Evolutionary conservation across 2,113 vertebrate species (phyloP).

Genomic region (Pedetes capensis): DNA sequence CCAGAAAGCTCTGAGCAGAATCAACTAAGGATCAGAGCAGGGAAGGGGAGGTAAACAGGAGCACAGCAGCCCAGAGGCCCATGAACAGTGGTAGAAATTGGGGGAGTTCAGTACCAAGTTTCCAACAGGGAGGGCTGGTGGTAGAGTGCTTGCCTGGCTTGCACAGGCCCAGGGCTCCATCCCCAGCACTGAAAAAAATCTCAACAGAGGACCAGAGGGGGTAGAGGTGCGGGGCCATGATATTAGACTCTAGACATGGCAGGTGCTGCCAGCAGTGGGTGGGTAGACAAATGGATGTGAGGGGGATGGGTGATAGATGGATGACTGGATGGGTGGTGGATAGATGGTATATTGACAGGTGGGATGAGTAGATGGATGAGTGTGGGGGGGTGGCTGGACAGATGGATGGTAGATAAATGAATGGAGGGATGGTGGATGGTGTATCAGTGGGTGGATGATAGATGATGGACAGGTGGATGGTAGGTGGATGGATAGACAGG

Average conservation of each 20-base stretch:
- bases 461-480: neutral
- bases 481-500: neutral
- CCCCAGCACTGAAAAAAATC: too few species aligned
- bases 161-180: too few species aligned
- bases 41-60: neutral
- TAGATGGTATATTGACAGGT: neutral
- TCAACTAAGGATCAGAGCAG: neutral
- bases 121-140: too few species aligned
- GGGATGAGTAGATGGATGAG: neutral
- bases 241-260: neutral
- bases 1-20: neutral
- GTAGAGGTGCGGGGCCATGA: neutral
- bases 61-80: too few species aligned
- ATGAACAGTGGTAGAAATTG: too few species aligned
- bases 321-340: too few species aligned
- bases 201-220: neutral
- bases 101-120: too few species aligned
- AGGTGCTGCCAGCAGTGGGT: neutral
- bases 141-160: too few species aligned
- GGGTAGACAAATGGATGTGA: too few species aligned
- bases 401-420: neutral
- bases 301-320: too few species aligned
- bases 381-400: neutral
- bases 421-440: rapidly evolving
- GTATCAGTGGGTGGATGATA: rapidly evolving